These are phyloP conservation scores for Scaptomyza reducta DNA, from an alignment of 2,888 invertebrate genomes.

Conservation along the genomic window DNA sequence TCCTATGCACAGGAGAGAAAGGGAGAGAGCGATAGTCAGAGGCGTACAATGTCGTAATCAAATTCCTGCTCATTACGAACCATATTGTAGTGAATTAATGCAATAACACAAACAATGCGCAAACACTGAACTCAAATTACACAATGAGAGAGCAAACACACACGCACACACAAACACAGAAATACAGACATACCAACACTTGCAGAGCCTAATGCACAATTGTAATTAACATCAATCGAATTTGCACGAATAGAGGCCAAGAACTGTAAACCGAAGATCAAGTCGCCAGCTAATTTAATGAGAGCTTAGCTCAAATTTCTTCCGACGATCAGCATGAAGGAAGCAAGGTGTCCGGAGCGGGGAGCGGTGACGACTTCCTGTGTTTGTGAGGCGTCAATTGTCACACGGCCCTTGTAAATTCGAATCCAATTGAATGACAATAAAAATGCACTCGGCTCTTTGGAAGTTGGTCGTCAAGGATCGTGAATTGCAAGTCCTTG, in stretches of 20 bases:
- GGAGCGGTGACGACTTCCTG: conserved; percentile 59
- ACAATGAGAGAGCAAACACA: conserved; percentile 26
- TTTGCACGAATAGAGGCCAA: conserved; percentile 46
- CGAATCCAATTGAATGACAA: conserved; percentile 83
- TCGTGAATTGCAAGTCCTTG: conserved; percentile 31
- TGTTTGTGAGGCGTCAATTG: conserved; percentile 78
- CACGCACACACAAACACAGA: conserved; percentile 28
- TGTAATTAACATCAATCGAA: conserved; percentile 47
- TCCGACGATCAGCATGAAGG: conserved; percentile 38
- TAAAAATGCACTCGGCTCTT: conserved; percentile 71
- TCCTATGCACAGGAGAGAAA: conserved; percentile 7
- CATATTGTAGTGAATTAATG: conserved; percentile 79
- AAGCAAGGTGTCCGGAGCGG: conserved; percentile 14
- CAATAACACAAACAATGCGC: conserved; percentile 75
- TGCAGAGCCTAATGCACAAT: conserved; percentile 45
- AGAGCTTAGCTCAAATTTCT: conserved; percentile 61
- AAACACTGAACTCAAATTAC: conserved; percentile 73
- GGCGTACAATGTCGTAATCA: conserved; percentile 67
- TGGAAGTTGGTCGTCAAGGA: conserved; percentile 42
- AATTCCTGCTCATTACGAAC: conserved; percentile 76
- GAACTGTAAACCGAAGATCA: conserved; percentile 49
- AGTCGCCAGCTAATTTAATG: conserved; percentile 70
- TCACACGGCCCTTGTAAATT: conserved; percentile 68
- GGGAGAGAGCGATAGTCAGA: not conserved
- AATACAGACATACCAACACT: conserved; percentile 4